Percentiles rank a stretch among this genome's conserved stretches.
Conservation (phyloP, 2,888 invertebrate species). For the Synergus umbraculus region DNA sequence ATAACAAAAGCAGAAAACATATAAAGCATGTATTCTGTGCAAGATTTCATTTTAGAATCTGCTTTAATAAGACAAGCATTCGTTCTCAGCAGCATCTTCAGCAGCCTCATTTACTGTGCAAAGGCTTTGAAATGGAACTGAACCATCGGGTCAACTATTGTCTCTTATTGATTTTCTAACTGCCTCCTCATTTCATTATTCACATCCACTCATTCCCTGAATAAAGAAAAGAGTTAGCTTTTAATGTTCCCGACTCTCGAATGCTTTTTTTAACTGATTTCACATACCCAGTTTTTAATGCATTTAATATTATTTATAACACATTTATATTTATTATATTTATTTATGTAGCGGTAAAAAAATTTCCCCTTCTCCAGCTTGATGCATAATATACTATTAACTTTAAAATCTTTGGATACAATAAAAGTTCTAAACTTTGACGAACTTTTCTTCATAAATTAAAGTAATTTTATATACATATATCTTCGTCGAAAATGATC, state of each 20-base stretch:
- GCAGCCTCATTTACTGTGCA: constrained; percentile 45
- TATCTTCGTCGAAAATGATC: not conserved
- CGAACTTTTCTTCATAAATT: not conserved
- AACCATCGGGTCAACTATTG: constrained; percentile 54
- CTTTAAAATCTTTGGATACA: no score
- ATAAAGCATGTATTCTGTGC: not conserved
- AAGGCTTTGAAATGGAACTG: constrained; percentile 49
- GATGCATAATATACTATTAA: no score
- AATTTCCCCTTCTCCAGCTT: no score
- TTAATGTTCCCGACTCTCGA: no score
- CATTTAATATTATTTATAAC: no score
- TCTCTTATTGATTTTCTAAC: constrained; percentile 56
- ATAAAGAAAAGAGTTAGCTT: constrained; percentile 40
- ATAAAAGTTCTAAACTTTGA: not conserved
- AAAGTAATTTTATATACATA: not conserved
- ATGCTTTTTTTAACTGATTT: not conserved
- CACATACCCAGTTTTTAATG: not conserved
- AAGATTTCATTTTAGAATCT: constrained; percentile 40
- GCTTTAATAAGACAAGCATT: constrained; percentile 43
- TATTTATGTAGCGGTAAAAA: no score
- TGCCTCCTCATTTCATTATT: constrained; percentile 52
- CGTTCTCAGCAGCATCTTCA: constrained; percentile 42
- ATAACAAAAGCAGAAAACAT: not conserved
- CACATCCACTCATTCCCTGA: constrained; percentile 48
- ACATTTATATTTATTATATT: no score